A percentile compares a stretch with the other conserved stretches of the same genome.
Evolutionary conservation across 2,113 vertebrate species (phyloP).

Genomic region (Brachyistius frenatus): DNA sequence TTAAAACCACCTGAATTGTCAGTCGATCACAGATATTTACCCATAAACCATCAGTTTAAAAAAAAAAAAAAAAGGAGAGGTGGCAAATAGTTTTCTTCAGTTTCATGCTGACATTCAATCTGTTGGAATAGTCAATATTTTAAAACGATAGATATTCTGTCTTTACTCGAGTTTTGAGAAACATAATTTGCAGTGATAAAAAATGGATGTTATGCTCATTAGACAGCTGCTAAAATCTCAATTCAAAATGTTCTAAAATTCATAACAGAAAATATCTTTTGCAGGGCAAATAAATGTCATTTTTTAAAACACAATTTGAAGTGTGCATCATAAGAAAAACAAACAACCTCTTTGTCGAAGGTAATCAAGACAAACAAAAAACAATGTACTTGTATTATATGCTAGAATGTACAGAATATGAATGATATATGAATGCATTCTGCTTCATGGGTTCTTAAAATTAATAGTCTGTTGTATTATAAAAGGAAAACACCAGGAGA

Average conservation of each 20-base stretch:
- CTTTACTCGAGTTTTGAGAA: constrained; percentile 4
- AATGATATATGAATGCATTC: neutral
- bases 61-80: too few species aligned
- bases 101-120: neutral
- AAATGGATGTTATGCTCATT: constrained; percentile 1
- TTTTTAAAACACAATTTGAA: neutral
- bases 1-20: neutral
- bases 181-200: neutral
- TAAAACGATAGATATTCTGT: neutral
- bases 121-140: neutral
- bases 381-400: neutral
- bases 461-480: neutral
- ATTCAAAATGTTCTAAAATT: neutral
- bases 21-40: constrained; percentile 13
- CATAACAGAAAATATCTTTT: neutral
- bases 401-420: too few species aligned
- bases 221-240: neutral
- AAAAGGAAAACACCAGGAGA: neutral
- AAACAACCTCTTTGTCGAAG: neutral
- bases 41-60: neutral
- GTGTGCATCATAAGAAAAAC: neutral
- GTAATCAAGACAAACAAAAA: neutral
- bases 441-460: neutral
- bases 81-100: neutral
- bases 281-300: neutral